A percentile compares a stretch with the other conserved stretches of the same genome.
Conservation (phyloP, 2,888 invertebrate genomes). For the Hyalella azteca region DNA sequence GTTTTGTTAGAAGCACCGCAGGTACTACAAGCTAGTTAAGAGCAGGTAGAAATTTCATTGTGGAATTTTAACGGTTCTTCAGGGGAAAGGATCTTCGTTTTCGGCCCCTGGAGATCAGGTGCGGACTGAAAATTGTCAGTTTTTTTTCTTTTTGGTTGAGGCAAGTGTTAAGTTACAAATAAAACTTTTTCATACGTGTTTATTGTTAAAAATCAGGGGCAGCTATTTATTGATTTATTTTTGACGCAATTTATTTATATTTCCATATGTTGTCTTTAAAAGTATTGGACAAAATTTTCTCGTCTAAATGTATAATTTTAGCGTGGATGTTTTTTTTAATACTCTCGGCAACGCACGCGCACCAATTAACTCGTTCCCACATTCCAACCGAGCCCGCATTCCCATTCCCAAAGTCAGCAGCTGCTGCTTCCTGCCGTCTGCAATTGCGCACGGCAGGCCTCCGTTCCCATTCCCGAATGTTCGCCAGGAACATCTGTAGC, state of each 20-base stretch:
- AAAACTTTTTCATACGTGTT: too few relatives aligned
- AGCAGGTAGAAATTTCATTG: constrained; percentile 20
- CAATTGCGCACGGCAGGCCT: neutral
- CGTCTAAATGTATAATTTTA: too few relatives aligned
- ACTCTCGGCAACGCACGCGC: constrained; percentile 14
- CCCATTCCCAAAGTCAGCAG: neutral
- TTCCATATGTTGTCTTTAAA: too few relatives aligned
- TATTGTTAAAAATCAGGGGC: too few relatives aligned
- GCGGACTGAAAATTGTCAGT: too few relatives aligned
- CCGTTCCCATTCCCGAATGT: constrained; percentile 3
- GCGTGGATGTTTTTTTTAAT: too few relatives aligned
- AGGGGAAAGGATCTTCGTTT: neutral
- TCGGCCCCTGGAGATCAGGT: neutral
- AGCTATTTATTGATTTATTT: too few relatives aligned
- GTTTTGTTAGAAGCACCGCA: neutral
- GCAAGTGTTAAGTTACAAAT: too few relatives aligned
- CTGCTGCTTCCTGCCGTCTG: constrained; percentile 14
- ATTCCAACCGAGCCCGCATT: neutral
- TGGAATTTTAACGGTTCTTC: neutral
- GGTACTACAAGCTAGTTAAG: neutral
- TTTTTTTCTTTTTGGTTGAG: too few relatives aligned
- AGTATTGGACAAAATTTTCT: too few relatives aligned
- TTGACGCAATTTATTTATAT: too few relatives aligned
- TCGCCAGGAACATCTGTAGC: neutral
- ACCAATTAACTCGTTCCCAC: neutral